phyloP scores from a whole-genome alignment of 2,113 vertebrate genomes.

The Electrona antarctica region DNA sequence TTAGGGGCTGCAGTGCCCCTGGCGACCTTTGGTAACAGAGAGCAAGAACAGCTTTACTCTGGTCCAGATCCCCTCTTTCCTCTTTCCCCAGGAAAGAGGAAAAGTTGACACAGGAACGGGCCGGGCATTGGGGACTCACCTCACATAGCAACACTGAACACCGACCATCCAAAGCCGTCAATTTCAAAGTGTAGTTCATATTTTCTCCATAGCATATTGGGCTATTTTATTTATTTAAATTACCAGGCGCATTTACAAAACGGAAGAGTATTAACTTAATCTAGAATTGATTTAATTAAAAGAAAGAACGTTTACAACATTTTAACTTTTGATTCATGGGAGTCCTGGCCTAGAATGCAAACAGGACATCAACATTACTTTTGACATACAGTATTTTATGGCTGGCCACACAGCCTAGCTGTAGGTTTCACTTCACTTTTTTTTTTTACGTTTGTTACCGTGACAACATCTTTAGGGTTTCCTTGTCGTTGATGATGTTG shows the following conservation, averaged over 20 bases:
- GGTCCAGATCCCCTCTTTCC: too few relatives aligned
- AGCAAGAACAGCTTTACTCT: too few relatives aligned
- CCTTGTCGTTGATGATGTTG: constrained; percentile 45
- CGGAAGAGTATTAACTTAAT: not conserved
- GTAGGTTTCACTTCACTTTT: constrained; percentile 30
- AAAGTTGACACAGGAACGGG: too few relatives aligned
- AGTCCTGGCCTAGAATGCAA: not conserved
- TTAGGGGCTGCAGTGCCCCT: too few relatives aligned
- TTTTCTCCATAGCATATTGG: too few relatives aligned
- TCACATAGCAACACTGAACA: too few relatives aligned
- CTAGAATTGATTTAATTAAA: not conserved
- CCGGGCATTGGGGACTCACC: too few relatives aligned
- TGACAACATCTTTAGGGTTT: constrained; percentile 52
- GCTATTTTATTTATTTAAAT: too few relatives aligned
- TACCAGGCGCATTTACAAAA: not conserved
- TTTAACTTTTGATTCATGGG: not conserved
- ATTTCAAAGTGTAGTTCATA: too few relatives aligned
- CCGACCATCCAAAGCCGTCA: too few relatives aligned
- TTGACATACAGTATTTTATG: constrained; percentile 12
- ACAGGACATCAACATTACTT: not conserved
- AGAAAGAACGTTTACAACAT: not conserved
- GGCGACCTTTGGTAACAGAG: too few relatives aligned
- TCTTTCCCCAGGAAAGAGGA: too few relatives aligned
- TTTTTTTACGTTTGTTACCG: constrained; percentile 39
- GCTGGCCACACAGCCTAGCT: constrained; percentile 6